Evolutionary conservation across 53 echinoderm and acorn worm genomes (phyloP).

Genomic region (Actinopyga echinites): DNA sequence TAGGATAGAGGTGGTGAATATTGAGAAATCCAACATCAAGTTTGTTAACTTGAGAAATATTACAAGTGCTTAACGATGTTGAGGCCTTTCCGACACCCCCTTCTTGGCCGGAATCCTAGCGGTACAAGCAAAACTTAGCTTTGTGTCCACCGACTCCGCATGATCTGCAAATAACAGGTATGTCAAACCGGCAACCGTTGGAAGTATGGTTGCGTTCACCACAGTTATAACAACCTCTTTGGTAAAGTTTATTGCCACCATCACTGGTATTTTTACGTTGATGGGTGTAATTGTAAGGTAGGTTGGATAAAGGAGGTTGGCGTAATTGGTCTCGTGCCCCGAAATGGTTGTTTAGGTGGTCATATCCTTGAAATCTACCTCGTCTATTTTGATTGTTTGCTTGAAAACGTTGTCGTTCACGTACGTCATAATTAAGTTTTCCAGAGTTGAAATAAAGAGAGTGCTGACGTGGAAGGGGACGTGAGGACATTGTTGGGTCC

Average conservation of each 20-base stretch:
- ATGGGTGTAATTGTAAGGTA: too few species aligned
- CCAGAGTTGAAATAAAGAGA: too few species aligned
- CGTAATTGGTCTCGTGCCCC: not conserved
- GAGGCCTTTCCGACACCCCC: too few species aligned
- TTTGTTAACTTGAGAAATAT: too few species aligned
- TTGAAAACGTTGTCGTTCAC: not conserved
- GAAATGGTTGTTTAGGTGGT: not conserved
- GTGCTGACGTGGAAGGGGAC: not conserved
- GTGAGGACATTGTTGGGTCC: not conserved
- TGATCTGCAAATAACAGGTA: not conserved
- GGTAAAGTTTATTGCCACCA: not conserved
- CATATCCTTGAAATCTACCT: too few species aligned
- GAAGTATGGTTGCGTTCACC: not conserved
- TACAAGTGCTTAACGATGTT: too few species aligned
- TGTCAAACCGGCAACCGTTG: not conserved
- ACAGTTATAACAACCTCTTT: constrained; percentile 10
- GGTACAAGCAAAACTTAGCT: too few species aligned
- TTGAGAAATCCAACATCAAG: too few species aligned
- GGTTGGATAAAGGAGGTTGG: not conserved
- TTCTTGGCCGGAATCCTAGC: too few species aligned
- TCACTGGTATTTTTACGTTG: too few species aligned
- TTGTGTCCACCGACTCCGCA: too few species aligned
- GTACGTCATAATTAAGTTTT: not conserved
- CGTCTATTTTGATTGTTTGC: not conserved
- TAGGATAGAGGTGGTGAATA: too few species aligned